Percentiles rank a stretch among this genome's conserved stretches.
Conservation (phyloP, 2,888 invertebrate species). For the Lysandra bellargus region DNA sequence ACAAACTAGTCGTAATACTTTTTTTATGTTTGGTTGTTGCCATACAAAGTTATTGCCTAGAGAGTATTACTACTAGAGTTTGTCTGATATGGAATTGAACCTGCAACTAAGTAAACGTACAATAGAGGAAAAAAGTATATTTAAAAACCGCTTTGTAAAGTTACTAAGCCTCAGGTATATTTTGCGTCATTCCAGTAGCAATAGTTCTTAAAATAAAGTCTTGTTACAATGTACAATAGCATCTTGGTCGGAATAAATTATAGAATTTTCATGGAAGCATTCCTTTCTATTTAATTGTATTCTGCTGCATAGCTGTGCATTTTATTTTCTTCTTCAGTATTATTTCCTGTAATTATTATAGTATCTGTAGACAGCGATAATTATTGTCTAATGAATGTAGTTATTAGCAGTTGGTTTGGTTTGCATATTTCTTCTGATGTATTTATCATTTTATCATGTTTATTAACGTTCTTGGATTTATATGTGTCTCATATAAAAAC, state of each 20-base stretch:
- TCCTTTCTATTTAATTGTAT: conserved; percentile 12
- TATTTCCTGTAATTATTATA: not conserved
- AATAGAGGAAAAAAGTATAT: not conserved
- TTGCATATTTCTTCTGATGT: not conserved
- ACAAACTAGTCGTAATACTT: not conserved
- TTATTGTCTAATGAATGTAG: not conserved
- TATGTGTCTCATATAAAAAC: not conserved
- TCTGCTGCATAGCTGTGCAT: not conserved
- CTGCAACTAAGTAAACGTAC: not conserved
- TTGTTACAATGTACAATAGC: not conserved
- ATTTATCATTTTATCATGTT: not conserved
- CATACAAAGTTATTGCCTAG: not conserved
- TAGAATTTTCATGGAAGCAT: conserved; percentile 20
- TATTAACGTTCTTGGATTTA: not conserved
- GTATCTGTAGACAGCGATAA: not conserved
- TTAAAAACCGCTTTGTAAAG: not conserved
- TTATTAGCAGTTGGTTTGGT: not conserved
- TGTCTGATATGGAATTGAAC: not conserved
- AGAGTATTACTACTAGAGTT: not conserved
- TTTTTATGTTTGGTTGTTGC: not conserved
- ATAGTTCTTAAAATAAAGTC: conserved; percentile 18
- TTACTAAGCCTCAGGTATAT: conserved; percentile 15
- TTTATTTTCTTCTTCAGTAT: not conserved
- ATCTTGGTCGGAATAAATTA: conserved; percentile 17
- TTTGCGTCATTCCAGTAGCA: not conserved